A percentile compares a stretch with the other conserved stretches of the same genome.
Conservation (phyloP, 2,797 vertebrate genomes). For the Epinephelus awoara region DNA sequence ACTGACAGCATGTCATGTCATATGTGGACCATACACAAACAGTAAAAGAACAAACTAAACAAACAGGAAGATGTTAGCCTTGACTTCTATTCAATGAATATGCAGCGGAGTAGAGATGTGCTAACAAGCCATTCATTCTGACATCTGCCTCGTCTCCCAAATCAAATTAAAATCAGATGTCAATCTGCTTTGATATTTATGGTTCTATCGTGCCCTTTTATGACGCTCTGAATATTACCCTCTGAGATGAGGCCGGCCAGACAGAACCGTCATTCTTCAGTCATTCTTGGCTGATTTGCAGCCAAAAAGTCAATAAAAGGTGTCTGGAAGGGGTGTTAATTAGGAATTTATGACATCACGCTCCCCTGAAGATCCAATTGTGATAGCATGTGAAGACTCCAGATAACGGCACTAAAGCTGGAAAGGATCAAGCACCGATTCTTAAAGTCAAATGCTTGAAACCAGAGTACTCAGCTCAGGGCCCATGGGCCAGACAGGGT, state of each 20-base stretch:
- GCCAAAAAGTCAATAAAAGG: conserved; percentile 71
- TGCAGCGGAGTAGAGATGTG: not conserved
- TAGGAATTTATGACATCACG: conserved; percentile 67
- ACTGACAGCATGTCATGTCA: conserved; percentile 7
- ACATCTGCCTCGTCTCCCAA: conserved; percentile 43
- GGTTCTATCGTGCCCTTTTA: conserved; percentile 66
- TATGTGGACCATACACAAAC: conserved; percentile 23
- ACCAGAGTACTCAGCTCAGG: too few species aligned
- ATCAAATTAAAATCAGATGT: conserved; percentile 69
- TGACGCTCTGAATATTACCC: conserved; percentile 55
- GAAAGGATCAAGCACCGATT: conserved; percentile 38
- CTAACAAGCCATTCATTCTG: conserved; percentile 41
- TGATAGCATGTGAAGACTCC: conserved; percentile 35
- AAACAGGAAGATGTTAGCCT: conserved; percentile 28
- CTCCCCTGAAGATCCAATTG: conserved; percentile 46
- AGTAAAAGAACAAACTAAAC: conserved; percentile 30
- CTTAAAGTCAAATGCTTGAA: conserved; percentile 43
- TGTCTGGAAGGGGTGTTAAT: conserved; percentile 76
- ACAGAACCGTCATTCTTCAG: conserved; percentile 48
- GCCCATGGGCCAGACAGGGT: too few species aligned
- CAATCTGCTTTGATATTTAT: conserved; percentile 72
- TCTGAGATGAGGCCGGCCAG: conserved; percentile 57
- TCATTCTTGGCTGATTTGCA: conserved; percentile 70
- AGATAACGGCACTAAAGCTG: conserved; percentile 46
- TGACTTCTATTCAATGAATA: conserved; percentile 1